phyloP scores from a whole-genome alignment of 2,113 vertebrate genomes.

The Muntiacus reevesi region DNA sequence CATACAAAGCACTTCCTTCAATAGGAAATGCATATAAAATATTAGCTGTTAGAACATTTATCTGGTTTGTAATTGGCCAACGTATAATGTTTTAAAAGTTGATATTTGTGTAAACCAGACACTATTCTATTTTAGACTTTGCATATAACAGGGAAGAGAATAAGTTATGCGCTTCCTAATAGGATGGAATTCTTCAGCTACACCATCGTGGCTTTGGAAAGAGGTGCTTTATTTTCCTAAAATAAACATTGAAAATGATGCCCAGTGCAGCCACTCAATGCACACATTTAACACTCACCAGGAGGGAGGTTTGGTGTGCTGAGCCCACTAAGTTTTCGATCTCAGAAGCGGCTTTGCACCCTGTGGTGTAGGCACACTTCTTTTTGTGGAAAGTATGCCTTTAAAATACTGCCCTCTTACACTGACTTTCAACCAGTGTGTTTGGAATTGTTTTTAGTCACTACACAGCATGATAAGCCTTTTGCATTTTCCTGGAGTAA shows the following conservation, averaged over 20 bases:
- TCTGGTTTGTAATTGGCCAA: not conserved
- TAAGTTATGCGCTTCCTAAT: not conserved
- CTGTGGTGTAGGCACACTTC: slow-evolving; percentile 54
- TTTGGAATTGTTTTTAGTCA: slow-evolving; percentile 41
- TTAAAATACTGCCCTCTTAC: slow-evolving; percentile 57
- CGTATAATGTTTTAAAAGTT: not conserved
- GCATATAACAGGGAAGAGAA: not conserved
- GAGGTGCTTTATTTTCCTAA: slow-evolving; percentile 48
- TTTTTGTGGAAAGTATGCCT: slow-evolving; percentile 41
- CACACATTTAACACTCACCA: slow-evolving; percentile 55
- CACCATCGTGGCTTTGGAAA: not conserved
- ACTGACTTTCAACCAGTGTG: slow-evolving; percentile 24
- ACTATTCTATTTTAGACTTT: not conserved
- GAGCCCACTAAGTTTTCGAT: slow-evolving; percentile 46
- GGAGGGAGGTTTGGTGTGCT: slow-evolving; percentile 42
- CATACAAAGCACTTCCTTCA: not conserved
- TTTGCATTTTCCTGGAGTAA: slow-evolving; percentile 33
- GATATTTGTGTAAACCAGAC: not conserved
- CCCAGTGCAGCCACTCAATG: slow-evolving; percentile 32
- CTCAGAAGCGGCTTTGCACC: slow-evolving; percentile 52
- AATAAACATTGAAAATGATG: slow-evolving; percentile 43
- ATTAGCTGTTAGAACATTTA: not conserved
- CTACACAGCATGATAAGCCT: slow-evolving; percentile 24
- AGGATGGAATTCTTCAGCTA: not conserved
- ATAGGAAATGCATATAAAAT: not conserved